Conservation (phyloP, 2,888 invertebrate genomes). For the Latrodectus elegans region DNA sequence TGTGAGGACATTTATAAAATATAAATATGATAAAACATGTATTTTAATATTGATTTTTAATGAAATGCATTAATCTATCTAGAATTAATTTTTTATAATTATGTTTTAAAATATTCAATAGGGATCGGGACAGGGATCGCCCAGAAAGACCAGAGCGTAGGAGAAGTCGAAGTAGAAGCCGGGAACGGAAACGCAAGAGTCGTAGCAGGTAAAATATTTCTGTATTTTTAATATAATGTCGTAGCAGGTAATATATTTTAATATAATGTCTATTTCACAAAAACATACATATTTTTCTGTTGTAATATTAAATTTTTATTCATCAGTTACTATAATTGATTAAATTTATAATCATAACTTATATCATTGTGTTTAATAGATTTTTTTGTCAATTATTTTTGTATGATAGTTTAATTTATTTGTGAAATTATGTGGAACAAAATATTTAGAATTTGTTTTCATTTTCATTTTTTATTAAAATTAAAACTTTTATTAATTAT, state of each 20-base stretch:
- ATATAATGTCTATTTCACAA: neutral
- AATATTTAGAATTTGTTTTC: too few species aligned
- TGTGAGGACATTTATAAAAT: too few species aligned
- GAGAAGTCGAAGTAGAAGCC: conserved; percentile 67
- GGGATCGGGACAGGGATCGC: conserved; percentile 55
- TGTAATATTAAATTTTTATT: neutral
- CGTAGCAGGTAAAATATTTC: conserved; percentile 34
- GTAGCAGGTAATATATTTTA: conserved; percentile 35
- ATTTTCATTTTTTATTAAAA: too few species aligned
- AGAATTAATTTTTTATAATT: neutral
- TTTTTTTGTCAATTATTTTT: neutral
- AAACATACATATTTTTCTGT: neutral
- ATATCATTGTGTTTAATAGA: neutral
- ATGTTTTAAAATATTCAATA: neutral
- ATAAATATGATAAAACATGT: neutral
- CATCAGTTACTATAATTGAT: too few species aligned
- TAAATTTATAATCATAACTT: neutral
- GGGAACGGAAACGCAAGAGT: conserved; percentile 53
- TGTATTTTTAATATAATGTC: neutral
- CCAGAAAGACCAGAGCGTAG: conserved; percentile 61
- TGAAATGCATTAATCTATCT: neutral
- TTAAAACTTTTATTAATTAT: too few species aligned
- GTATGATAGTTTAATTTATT: neutral
- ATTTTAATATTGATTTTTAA: neutral
- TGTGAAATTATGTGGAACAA: neutral